Evolutionary conservation across 2,797 vertebrate genomes (phyloP).

Genomic region (Rhabdophis nuchalis): DNA sequence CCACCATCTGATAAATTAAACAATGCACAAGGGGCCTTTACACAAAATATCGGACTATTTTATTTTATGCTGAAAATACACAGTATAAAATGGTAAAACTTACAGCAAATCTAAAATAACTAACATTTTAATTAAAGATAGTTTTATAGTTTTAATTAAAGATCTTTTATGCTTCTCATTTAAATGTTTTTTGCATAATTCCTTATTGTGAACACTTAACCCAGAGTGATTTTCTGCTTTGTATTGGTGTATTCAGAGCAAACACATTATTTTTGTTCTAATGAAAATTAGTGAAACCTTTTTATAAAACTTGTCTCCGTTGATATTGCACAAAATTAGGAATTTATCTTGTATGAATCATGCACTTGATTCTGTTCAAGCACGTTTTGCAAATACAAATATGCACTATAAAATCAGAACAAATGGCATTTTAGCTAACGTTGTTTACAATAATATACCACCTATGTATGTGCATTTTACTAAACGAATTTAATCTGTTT

Average conservation of each 20-base stretch:
- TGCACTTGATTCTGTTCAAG: background rate
- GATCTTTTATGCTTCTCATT: background rate
- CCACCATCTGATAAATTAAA: background rate
- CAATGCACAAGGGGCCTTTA: background rate
- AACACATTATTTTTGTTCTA: background rate
- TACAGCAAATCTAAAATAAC: background rate
- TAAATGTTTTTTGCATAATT: background rate
- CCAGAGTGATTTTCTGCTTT: background rate
- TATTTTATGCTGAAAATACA: background rate
- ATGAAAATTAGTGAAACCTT: background rate
- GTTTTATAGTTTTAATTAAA: background rate
- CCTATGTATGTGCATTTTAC: background rate
- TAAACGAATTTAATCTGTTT: background rate
- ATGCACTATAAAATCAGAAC: conserved; percentile 18
- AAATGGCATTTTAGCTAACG: background rate
- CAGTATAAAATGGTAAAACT: background rate
- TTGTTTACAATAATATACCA: conserved; percentile 4
- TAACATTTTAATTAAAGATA: conserved; percentile 8
- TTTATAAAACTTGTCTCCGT: background rate
- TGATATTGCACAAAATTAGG: background rate
- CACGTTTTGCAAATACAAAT: background rate
- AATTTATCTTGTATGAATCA: background rate
- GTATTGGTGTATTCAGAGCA: background rate
- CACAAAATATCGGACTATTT: background rate
- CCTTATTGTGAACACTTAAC: background rate